Percentiles rank a stretch among this genome's conserved stretches.
Evolutionary conservation across 2,888 invertebrate genomes (phyloP).

Genomic region (Schizaphis graminum): DNA sequence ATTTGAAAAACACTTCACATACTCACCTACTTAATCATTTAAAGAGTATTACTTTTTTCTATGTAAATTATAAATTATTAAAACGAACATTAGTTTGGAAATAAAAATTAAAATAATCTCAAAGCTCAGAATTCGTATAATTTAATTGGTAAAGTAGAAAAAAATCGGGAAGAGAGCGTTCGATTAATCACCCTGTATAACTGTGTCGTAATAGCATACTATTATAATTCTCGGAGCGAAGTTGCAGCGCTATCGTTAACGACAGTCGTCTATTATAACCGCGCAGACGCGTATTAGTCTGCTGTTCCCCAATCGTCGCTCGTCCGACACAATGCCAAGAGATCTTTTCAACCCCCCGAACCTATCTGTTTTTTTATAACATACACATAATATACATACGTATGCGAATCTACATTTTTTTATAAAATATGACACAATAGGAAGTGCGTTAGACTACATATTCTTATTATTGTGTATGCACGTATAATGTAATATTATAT

Average conservation of each 20-base stretch:
- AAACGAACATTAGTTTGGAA: not conserved
- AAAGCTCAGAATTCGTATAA: not conserved
- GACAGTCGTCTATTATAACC: not conserved
- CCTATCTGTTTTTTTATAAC: not conserved
- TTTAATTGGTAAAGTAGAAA: not conserved
- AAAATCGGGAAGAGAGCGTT: not conserved
- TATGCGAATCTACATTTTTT: not conserved
- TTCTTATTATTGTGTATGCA: not conserved
- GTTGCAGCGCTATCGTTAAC: not conserved
- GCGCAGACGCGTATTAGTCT: not conserved
- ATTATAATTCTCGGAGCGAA: not conserved
- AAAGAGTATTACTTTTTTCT: no score
- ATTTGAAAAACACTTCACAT: not conserved
- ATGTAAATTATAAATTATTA: not conserved
- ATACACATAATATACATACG: not conserved
- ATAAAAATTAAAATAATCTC: not conserved
- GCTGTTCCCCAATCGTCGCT: not conserved
- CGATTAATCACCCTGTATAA: not conserved
- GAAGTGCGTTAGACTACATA: not conserved
- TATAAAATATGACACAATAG: not conserved
- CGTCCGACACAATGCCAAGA: not conserved
- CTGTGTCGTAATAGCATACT: not conserved
- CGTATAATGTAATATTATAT: not conserved
- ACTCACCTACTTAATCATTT: no score
- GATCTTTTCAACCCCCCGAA: not conserved